Evolutionary conservation across 2,113 vertebrate species (phyloP).

Genomic region (Zosterops pallidus): DNA sequence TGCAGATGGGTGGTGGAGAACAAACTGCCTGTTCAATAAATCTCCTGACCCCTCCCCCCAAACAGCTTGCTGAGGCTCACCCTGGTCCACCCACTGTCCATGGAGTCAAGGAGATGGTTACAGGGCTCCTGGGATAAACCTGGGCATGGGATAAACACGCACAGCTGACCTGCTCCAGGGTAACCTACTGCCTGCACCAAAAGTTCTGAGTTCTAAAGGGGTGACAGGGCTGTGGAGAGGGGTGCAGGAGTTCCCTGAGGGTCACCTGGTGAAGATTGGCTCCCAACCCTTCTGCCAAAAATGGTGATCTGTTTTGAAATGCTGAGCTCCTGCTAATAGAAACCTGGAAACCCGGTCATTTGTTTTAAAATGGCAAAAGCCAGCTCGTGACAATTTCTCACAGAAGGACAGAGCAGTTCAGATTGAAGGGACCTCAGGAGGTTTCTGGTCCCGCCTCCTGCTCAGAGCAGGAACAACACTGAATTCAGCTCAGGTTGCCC

Average conservation of each 20-base stretch:
- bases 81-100: not conserved
- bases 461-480: not conserved
- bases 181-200: rapidly evolving
- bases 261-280: not conserved
- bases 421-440: not conserved
- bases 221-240: not conserved
- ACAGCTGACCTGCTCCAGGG: not conserved
- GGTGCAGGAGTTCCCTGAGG: not conserved
- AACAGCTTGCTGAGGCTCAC: not conserved
- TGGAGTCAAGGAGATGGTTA: not conserved
- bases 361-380: not conserved
- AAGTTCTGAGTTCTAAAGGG: not conserved
- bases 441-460: not conserved
- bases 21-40: not conserved
- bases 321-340: not conserved
- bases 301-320: not conserved
- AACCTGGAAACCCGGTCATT: not conserved
- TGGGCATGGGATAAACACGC: rapidly evolving
- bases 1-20: not conserved
- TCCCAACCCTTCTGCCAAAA: not conserved
- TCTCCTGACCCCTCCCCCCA: not conserved
- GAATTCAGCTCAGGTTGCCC: not conserved
- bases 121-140: not conserved
- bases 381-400: not conserved
- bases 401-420: not conserved